Percentiles rank a stretch among this genome's conserved stretches.
These are phyloP conservation scores for Maniola jurtina DNA, from an alignment of 1,140 invertebrate genomes.

Conservation along the genomic window DNA sequence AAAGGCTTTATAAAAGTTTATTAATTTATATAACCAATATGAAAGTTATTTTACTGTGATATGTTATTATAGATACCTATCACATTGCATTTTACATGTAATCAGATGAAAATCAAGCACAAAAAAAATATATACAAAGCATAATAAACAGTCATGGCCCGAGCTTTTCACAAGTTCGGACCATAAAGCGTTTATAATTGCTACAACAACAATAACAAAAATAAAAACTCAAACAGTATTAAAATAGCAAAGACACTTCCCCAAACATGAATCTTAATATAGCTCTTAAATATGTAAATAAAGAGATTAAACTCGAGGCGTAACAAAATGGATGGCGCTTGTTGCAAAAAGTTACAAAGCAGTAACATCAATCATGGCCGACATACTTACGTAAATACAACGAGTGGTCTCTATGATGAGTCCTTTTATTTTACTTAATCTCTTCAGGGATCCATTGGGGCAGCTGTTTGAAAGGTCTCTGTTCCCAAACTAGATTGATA, in stretches of 20 bases:
- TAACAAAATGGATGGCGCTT: conserved; percentile 11
- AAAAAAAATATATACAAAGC: too few relatives aligned
- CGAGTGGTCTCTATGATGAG: conserved; percentile 18
- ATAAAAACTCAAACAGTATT: too few relatives aligned
- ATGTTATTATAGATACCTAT: too few relatives aligned
- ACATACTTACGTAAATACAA: conserved; percentile 6
- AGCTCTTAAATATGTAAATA: conserved; percentile 15
- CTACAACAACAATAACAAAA: not conserved
- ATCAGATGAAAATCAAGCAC: too few relatives aligned
- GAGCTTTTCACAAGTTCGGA: too few relatives aligned
- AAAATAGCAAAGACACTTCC: not conserved
- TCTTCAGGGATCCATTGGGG: not conserved
- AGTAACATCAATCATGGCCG: conserved; percentile 21
- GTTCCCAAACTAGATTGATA: not conserved
- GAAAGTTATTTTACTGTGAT: too few relatives aligned
- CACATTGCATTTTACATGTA: too few relatives aligned
- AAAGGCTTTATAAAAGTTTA: too few relatives aligned
- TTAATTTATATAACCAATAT: too few relatives aligned
- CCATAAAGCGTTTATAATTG: too few relatives aligned
- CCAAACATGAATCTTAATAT: not conserved
- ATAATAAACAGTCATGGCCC: too few relatives aligned
- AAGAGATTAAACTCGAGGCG: conserved; percentile 15
- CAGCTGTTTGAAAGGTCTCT: not conserved
- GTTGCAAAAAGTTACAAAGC: conserved; percentile 25
- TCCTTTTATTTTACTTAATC: conserved; percentile 6